Evolutionary conservation across 2,797 vertebrate species (phyloP), one percentile per base, ranked within the genome.

Genomic region (Centroberyx gerrardi): DNA sequence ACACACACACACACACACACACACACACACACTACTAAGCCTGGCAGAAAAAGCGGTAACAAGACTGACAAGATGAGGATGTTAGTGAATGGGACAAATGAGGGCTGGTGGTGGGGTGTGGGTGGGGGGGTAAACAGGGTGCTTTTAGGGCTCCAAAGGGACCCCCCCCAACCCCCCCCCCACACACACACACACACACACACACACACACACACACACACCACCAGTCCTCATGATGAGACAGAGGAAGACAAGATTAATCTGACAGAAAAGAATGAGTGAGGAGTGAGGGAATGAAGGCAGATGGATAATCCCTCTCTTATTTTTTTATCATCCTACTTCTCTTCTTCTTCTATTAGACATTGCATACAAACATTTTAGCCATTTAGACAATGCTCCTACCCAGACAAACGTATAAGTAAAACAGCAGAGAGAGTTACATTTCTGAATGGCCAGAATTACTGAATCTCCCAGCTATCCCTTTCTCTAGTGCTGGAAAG

Each of bases 61-160:
- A 74, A 60, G 44, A 59, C 28, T 76, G 75, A 68, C 48, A 74
- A 59, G 77, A 72, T 83, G 84, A 80, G 68, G 86, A 75, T 87
- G 80, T 72, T 55, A 65, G 67, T 80, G 72, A 82, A 76, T 71
- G 64, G 67, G 65, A 64, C 70, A 68, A 80, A 80, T 51, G 69
- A 64, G 46, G 66, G 60, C 33, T 56, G 68, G 31, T 60, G 75
- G n/a, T 63, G 65, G 49, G 33, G 65, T 40, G 33, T 33, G 33
- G 64, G 48, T 10, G 49, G 69, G 59, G 78, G 72, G 71, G 27
- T 82, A 74, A 81, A 81, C 70, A 73, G 76, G 31, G 58, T 76
- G 70, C 68, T 82, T 74, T 84, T 70, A 80, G 54, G 75, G 70
- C 67, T 64, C 83, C 80, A 38, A 0, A 62, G 88, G 78, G 76